phyloP scores from a whole-genome alignment of 2,113 vertebrate species.

The Ammodytes dubius region DNA sequence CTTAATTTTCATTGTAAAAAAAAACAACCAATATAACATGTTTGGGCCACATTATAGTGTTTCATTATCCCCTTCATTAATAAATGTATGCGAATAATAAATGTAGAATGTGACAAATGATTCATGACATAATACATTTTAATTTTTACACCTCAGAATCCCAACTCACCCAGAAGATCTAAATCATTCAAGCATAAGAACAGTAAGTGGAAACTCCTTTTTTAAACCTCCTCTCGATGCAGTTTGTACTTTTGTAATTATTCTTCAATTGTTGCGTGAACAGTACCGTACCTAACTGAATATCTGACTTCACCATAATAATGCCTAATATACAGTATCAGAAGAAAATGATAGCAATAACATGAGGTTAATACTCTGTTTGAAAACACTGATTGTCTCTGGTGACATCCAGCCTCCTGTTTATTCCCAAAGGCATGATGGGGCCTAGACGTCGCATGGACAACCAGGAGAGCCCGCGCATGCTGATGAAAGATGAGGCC shows the following conservation, averaged over 20 bases:
- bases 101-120: background rate
- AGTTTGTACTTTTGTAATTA: constrained; percentile 6
- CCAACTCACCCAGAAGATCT: constrained; percentile 97
- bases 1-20: constrained; percentile 57
- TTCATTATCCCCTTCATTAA: background rate
- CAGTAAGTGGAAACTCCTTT: constrained; percentile 83
- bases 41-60: background rate
- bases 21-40: background rate
- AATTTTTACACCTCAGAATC: constrained; percentile 87
- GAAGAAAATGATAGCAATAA: no score
- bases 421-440: constrained; percentile 78
- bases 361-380: background rate
- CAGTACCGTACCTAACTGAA: no score
- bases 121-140: background rate
- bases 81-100: background rate
- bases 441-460: constrained; percentile 79
- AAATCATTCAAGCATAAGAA: constrained; percentile 98
- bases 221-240: background rate
- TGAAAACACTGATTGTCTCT: background rate
- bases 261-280: no score
- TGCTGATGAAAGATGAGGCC: constrained; percentile 84
- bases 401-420: constrained; percentile 1
- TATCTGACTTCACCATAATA: no score
- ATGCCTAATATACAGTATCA: no score
- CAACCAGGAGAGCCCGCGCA: constrained; percentile 82